These are phyloP conservation scores for Eueides isabella DNA, from an alignment of 1,140 invertebrate genomes.

Conservation along the genomic window DNA sequence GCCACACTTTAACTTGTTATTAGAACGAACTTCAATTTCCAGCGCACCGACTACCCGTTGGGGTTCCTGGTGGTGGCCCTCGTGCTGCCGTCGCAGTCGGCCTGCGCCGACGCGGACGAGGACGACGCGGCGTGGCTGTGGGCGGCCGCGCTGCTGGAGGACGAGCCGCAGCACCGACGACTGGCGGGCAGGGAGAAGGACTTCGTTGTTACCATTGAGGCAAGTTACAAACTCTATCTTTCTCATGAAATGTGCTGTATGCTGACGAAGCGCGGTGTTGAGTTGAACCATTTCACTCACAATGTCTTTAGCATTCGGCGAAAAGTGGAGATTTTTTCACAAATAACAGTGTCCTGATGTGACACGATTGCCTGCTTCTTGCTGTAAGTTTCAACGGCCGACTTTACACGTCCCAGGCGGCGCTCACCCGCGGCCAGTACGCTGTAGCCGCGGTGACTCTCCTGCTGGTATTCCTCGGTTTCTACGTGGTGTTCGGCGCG, in stretches of 20 bases:
- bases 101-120: constrained; percentile 43
- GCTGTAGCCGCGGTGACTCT: constrained; percentile 49
- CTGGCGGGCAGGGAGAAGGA: constrained; percentile 38
- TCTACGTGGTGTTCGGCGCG: constrained; percentile 59
- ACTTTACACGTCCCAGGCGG: constrained; percentile 47
- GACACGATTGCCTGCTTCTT: too few relatives aligned
- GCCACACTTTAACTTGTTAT: too few relatives aligned
- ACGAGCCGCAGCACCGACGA: not conserved
- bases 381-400: too few relatives aligned
- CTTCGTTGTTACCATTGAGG: constrained; percentile 51
- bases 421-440: constrained; percentile 62
- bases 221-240: constrained; percentile 13
- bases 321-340: too few relatives aligned
- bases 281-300: too few relatives aligned
- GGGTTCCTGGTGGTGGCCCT: constrained; percentile 61
- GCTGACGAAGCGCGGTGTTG: too few relatives aligned
- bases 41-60: constrained; percentile 56
- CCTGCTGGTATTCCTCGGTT: constrained; percentile 56
- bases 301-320: too few relatives aligned
- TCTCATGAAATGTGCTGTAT: too few relatives aligned
- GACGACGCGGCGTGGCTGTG: constrained; percentile 57
- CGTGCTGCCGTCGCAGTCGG: constrained; percentile 43
- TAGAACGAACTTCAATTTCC: too few relatives aligned
- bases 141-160: constrained; percentile 46
- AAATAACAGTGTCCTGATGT: too few relatives aligned